Percentiles rank a stretch among this genome's conserved stretches.
Evolutionary conservation across 2,113 vertebrate species (phyloP).

Genomic region (Hoplias malabaricus): DNA sequence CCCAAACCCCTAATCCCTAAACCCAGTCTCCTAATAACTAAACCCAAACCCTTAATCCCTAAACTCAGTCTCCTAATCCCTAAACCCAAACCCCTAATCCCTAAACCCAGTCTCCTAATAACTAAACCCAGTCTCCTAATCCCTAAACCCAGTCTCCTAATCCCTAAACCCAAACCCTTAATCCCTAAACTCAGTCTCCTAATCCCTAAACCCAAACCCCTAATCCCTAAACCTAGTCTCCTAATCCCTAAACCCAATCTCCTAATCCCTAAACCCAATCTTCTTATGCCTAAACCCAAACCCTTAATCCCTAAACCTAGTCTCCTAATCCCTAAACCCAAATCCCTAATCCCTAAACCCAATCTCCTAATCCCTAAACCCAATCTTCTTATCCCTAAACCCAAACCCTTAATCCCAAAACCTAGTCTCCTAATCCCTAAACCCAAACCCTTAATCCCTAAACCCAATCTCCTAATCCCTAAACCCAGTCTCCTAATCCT

Average conservation of each 20-base stretch:
- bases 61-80: background rate
- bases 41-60: background rate
- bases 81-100: background rate
- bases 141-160: background rate
- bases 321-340: background rate
- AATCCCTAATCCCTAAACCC: background rate
- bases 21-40: background rate
- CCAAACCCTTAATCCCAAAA: background rate
- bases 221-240: too few relatives aligned
- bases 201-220: background rate
- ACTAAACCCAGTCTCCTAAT: background rate
- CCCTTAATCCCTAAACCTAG: background rate
- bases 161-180: background rate
- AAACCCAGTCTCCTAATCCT: too few relatives aligned
- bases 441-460: background rate
- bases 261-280: background rate
- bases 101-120: background rate
- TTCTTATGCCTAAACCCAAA: background rate
- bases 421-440: background rate
- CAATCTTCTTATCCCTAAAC: background rate
- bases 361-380: background rate
- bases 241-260: background rate
- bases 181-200: background rate
- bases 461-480: background rate
- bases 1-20: background rate